A percentile compares a stretch with the other conserved stretches of the same genome.
phyloP scores from a whole-genome alignment of 2,888 invertebrate genomes.

The Automeris io region DNA sequence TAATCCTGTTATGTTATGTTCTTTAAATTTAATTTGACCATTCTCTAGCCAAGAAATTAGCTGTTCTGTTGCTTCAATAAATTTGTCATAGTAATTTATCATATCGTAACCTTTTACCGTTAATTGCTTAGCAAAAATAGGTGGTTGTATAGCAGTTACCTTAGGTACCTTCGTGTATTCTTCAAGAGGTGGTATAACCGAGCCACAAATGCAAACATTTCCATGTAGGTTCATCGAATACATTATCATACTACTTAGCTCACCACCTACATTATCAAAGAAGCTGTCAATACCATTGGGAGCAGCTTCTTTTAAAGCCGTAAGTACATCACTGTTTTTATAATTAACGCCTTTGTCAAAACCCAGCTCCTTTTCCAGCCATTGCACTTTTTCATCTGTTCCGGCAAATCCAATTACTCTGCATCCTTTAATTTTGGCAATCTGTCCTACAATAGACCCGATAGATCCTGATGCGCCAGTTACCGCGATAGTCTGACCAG shows the following conservation, averaged over 20 bases:
- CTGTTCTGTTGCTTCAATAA: background rate
- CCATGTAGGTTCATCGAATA: background rate
- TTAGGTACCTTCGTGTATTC: background rate
- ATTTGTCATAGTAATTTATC: background rate
- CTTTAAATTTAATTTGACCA: background rate
- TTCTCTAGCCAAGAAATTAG: background rate
- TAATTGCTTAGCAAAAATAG: background rate
- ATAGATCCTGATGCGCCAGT: conserved; percentile 82
- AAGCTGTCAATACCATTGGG: conserved; percentile 81
- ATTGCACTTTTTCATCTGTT: conserved; percentile 77
- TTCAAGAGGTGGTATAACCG: background rate
- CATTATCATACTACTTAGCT: conserved; percentile 49
- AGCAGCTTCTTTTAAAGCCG: conserved; percentile 65
- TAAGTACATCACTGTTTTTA: conserved; percentile 37
- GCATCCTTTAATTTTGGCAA: conserved; percentile 72
- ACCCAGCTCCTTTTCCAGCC: conserved; percentile 61
- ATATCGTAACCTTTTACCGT: background rate
- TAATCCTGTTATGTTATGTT: background rate
- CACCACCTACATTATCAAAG: conserved; percentile 82
- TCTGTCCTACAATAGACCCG: conserved; percentile 81
- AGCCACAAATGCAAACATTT: background rate
- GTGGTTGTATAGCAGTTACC: background rate
- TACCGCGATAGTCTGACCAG: conserved; percentile 79
- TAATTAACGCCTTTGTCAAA: conserved; percentile 66
- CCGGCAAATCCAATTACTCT: conserved; percentile 68